Percentiles rank a stretch among this genome's conserved stretches.
phyloP scores from a whole-genome alignment of 2,113 vertebrate species.

The Mus spicilegus region DNA sequence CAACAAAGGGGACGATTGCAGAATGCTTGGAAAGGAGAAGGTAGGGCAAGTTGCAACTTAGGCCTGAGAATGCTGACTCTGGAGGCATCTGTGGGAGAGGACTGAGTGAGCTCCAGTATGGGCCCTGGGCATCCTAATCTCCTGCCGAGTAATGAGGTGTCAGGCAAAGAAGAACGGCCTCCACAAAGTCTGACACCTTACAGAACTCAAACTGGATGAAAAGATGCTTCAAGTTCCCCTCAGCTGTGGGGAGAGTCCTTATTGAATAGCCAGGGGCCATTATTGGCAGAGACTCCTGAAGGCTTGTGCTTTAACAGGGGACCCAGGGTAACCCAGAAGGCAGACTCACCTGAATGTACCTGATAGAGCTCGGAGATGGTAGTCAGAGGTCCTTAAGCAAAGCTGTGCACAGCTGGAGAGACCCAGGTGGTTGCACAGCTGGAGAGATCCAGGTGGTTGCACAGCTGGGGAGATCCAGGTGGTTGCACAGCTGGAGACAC shows the following conservation, averaged over 20 bases:
- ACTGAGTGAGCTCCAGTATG: background rate
- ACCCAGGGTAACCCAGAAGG: background rate
- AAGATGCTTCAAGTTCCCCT: background rate
- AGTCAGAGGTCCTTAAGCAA: background rate
- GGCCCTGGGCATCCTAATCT: background rate
- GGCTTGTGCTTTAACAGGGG: background rate
- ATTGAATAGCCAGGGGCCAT: background rate
- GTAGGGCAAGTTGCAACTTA: constrained; percentile 1
- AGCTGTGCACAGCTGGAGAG: background rate
- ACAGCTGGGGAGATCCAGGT: no score
- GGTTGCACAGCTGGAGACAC: no score
- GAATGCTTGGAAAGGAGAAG: constrained; percentile 31
- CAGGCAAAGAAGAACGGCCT: background rate
- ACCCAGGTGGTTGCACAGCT: no score
- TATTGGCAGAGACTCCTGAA: background rate
- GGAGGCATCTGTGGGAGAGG: background rate
- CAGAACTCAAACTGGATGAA: background rate
- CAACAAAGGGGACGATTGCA: background rate
- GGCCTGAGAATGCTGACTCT: background rate
- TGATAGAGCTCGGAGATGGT: background rate
- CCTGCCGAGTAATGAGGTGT: background rate
- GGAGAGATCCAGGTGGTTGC: no score
- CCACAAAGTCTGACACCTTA: background rate
- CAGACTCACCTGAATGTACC: background rate
- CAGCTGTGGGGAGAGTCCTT: background rate